A percentile compares a stretch with the other conserved stretches of the same genome.
Evolutionary conservation across 2,113 vertebrate species (phyloP).

Genomic region (Uria aalge): DNA sequence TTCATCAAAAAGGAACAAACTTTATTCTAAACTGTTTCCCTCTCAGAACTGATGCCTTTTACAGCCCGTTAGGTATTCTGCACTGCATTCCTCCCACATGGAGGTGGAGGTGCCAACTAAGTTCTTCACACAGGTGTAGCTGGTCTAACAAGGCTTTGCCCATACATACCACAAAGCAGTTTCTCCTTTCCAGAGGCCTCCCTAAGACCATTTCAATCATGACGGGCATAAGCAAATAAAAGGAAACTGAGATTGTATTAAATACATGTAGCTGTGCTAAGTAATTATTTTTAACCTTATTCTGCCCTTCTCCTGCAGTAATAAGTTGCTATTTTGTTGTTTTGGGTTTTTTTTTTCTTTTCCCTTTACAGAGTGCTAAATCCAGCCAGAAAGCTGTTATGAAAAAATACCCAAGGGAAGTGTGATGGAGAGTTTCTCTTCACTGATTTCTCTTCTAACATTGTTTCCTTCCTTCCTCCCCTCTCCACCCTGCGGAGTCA

Average conservation of each 20-base stretch:
- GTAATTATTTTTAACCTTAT: neutral
- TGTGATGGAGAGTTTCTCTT: constrained; percentile 44
- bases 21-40: neutral
- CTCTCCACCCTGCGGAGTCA: neutral
- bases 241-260: neutral
- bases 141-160: neutral
- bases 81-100: neutral
- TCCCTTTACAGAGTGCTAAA: neutral
- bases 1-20: neutral
- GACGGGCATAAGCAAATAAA: neutral
- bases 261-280: neutral
- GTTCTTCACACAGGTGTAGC: neutral
- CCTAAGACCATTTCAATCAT: neutral
- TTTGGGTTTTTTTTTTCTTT: neutral
- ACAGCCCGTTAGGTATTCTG: neutral
- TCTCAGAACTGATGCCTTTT: neutral
- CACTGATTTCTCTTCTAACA: constrained; percentile 48
- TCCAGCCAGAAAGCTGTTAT: constrained; percentile 36
- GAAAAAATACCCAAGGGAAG: constrained; percentile 45
- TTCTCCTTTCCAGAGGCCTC: neutral
- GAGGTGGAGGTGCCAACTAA: neutral
- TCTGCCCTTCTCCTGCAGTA: neutral
- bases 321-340: neutral
- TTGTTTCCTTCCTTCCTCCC: constrained; percentile 60
- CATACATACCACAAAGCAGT: neutral